Percentiles rank a stretch among this genome's conserved stretches.
Conservation (phyloP, 2,113 vertebrate species). For the Callorhinus ursinus region DNA sequence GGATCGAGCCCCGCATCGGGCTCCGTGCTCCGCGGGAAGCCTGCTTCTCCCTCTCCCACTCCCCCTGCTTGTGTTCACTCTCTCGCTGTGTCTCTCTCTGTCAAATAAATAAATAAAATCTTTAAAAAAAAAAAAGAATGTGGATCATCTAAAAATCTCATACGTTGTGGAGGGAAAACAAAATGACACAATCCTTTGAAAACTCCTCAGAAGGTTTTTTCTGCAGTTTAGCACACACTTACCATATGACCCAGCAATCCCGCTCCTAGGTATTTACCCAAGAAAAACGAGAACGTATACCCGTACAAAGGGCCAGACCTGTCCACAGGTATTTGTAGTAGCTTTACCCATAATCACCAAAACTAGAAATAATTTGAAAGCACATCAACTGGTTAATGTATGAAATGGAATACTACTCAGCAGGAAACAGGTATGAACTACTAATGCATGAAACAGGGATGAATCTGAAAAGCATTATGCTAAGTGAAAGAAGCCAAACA, state of each 20-base stretch:
- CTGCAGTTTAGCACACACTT: neutral
- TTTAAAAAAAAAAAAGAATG: neutral
- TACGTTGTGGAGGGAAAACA: neutral
- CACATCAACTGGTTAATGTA: neutral
- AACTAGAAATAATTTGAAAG: neutral
- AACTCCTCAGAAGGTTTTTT: neutral
- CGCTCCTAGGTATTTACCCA: neutral
- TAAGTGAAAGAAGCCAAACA: neutral
- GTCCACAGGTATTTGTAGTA: neutral
- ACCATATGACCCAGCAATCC: neutral
- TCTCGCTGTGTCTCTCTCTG: no score
- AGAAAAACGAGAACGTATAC: neutral
- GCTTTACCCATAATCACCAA: neutral
- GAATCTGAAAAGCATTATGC: neutral
- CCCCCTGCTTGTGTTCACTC: no score
- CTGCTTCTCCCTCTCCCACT: no score
- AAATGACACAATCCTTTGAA: neutral
- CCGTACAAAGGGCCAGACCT: neutral
- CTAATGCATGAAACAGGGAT: neutral
- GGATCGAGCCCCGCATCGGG: no score
- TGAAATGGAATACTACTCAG: neutral
- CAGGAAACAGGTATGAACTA: neutral
- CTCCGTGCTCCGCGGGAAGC: no score
- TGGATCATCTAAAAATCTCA: neutral
- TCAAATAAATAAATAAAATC: no score